Conservation (phyloP, 2,888 invertebrate species). For the Coenonympha arcania region DNA sequence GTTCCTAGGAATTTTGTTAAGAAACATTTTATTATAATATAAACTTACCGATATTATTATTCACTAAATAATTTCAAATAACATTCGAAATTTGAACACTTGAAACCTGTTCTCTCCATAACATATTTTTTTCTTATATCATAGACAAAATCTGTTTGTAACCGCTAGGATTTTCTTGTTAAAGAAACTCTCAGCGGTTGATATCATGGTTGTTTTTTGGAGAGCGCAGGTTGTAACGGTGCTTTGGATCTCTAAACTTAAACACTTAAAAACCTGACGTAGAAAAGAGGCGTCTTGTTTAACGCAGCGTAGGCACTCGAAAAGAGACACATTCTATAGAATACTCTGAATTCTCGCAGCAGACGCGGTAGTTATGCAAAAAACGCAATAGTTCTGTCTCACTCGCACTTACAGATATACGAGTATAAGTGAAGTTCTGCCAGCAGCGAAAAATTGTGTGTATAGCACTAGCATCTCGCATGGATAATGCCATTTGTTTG, state of each 20-base stretch:
- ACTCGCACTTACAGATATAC: too few relatives aligned
- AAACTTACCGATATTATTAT: conserved; percentile 2
- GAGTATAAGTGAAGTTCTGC: too few relatives aligned
- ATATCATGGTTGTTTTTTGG: too few relatives aligned
- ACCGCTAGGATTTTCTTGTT: too few relatives aligned
- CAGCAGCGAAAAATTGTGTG: too few relatives aligned
- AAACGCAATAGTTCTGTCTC: too few relatives aligned
- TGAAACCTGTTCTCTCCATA: conserved; percentile 8
- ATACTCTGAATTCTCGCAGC: too few relatives aligned
- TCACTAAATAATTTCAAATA: conserved; percentile 6
- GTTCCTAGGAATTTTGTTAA: neutral
- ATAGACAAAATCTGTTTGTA: neutral
- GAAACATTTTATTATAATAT: neutral
- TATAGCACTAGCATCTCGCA: too few relatives aligned
- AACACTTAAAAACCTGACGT: conserved; percentile 16
- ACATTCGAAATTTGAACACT: conserved; percentile 10
- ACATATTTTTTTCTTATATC: neutral
- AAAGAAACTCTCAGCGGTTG: too few relatives aligned
- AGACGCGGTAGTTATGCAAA: too few relatives aligned
- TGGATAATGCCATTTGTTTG: too few relatives aligned
- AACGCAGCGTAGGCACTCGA: conserved; percentile 10
- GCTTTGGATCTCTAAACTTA: conserved; percentile 10
- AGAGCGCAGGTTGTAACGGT: conserved; percentile 1
- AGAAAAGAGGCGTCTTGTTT: conserved; percentile 19
- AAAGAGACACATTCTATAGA: conserved; percentile 13